Evolutionary conservation across 2,797 vertebrate genomes (phyloP).

Genomic region (Fistularia commersonii): DNA sequence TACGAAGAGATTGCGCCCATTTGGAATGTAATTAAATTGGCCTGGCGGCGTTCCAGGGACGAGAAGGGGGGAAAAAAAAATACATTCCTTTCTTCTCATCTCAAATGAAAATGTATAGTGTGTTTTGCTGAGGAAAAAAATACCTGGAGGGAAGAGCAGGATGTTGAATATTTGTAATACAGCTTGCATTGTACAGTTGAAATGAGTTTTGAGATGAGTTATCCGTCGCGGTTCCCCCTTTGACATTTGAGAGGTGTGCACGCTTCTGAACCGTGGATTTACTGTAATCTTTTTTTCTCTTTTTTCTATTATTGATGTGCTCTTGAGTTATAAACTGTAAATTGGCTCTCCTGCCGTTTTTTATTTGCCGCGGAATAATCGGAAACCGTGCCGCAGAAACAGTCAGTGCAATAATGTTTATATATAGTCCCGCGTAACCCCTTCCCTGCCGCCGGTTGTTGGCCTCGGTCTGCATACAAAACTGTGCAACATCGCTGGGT

Average conservation of each 20-base stretch:
- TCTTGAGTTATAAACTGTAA: constrained; percentile 77
- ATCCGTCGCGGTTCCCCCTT: constrained; percentile 70
- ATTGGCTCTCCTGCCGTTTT: constrained; percentile 64
- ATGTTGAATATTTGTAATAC: constrained; percentile 74
- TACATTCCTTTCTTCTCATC: constrained; percentile 54
- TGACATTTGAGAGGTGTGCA: constrained; percentile 78
- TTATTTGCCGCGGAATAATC: constrained; percentile 47
- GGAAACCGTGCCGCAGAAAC: constrained; percentile 48
- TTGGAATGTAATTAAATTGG: constrained; percentile 74
- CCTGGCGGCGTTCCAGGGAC: constrained; percentile 60
- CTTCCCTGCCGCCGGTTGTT: constrained; percentile 23
- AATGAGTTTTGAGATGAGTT: constrained; percentile 78
- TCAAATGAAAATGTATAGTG: constrained; percentile 69
- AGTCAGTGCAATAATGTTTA: constrained; percentile 57
- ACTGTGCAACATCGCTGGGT: constrained; percentile 1
- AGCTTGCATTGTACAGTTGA: constrained; percentile 67
- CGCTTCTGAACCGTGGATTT: constrained; percentile 72
- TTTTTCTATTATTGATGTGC: constrained; percentile 70
- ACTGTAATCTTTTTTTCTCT: constrained; percentile 73
- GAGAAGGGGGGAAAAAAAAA: constrained; percentile 17
- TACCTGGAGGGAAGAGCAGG: constrained; percentile 66
- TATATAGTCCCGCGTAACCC: constrained; percentile 58
- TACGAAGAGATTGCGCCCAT: constrained; percentile 62
- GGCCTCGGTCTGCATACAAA: constrained; percentile 33
- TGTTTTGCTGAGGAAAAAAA: constrained; percentile 64